Conservation (phyloP, 2,888 invertebrate species). For the Stomorhina lunata region DNA sequence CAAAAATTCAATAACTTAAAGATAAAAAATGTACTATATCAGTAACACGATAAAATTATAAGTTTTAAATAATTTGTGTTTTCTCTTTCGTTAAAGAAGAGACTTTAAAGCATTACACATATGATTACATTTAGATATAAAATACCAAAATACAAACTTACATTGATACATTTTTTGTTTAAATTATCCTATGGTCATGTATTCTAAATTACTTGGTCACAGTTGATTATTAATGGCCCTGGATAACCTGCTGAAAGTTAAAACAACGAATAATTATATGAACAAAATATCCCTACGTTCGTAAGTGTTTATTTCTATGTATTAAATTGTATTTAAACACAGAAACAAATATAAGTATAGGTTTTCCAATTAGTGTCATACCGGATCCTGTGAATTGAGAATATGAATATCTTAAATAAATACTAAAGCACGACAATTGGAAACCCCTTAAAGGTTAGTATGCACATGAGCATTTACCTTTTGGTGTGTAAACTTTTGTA, state of each 20-base stretch:
- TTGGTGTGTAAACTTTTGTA: constrained; percentile 9
- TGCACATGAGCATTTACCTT: not conserved
- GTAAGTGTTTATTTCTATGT: not conserved
- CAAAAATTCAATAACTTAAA: constrained; percentile 1
- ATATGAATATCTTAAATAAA: too few species aligned
- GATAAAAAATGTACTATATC: constrained; percentile 19
- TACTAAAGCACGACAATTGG: too few species aligned
- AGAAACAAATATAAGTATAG: not conserved
- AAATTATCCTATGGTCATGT: not conserved
- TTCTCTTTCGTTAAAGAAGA: not conserved
- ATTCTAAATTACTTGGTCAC: constrained; percentile 34
- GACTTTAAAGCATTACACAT: not conserved
- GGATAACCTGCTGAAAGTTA: constrained; percentile 52
- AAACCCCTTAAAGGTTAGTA: not conserved
- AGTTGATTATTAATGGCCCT: constrained; percentile 46
- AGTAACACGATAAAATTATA: constrained; percentile 11
- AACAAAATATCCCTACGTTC: constrained; percentile 1
- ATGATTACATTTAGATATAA: not conserved
- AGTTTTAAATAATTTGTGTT: not conserved
- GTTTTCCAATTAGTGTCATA: too few species aligned
- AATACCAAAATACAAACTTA: not conserved
- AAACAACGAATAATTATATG: constrained; percentile 55
- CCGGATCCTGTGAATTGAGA: too few species aligned
- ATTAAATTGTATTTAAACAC: not conserved
- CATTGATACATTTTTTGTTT: not conserved